A percentile compares a stretch with the other conserved stretches of the same genome.
Conservation (phyloP, 2,888 invertebrate genomes). For the Drosophila rubida region DNA sequence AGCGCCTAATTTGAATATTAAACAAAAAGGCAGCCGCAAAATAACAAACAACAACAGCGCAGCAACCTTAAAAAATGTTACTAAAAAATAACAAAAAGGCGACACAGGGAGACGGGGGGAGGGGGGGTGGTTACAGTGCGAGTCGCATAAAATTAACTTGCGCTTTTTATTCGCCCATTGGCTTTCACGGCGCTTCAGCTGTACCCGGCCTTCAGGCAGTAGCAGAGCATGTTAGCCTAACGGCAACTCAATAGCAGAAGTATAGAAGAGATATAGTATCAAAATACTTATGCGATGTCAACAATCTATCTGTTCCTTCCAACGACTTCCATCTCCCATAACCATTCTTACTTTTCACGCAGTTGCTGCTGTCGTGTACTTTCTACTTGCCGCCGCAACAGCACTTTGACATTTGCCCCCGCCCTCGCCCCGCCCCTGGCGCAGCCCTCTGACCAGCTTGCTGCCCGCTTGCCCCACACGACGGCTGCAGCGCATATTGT, state of each 20-base stretch:
- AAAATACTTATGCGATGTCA: too few species aligned
- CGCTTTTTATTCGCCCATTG: slow-evolving; percentile 56
- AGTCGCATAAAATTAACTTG: slow-evolving; percentile 61
- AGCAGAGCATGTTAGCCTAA: neutral
- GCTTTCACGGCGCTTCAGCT: slow-evolving; percentile 37
- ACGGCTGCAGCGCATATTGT: slow-evolving; percentile 10
- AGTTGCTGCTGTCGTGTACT: too few species aligned
- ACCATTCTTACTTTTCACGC: too few species aligned
- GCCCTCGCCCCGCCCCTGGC: slow-evolving; percentile 22
- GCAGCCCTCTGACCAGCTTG: neutral
- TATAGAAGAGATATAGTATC: too few species aligned
- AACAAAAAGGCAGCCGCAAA: slow-evolving; percentile 33
- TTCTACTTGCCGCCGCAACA: too few species aligned
- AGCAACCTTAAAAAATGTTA: slow-evolving; percentile 24
- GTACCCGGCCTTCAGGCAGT: neutral
- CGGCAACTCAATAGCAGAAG: neutral
- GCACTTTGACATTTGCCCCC: slow-evolving; percentile 67
- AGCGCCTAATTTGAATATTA: slow-evolving; percentile 57
- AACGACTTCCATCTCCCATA: too few species aligned
- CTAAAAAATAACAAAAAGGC: slow-evolving; percentile 11
- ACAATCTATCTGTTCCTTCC: too few species aligned
- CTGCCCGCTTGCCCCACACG: neutral
- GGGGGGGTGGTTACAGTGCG: slow-evolving; percentile 27
- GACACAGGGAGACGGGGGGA: neutral
- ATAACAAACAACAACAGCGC: slow-evolving; percentile 7